A percentile compares a stretch with the other conserved stretches of the same genome.
Evolutionary conservation across 2,797 vertebrate genomes (phyloP).

Genomic region (Tangara arthus): DNA sequence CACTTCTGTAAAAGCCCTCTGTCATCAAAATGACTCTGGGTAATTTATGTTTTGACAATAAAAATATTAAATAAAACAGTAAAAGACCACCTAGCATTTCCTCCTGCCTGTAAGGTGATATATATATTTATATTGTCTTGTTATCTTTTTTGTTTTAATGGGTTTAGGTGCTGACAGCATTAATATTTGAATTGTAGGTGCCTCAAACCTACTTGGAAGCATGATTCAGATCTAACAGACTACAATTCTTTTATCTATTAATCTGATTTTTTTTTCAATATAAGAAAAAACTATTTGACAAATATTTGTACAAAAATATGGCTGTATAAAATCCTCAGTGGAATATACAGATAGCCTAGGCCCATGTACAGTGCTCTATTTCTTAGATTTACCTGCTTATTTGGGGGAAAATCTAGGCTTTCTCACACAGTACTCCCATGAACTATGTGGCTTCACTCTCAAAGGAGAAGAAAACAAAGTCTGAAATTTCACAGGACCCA

Average conservation of each 20-base stretch:
- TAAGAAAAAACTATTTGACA: neutral
- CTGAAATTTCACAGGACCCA: neutral
- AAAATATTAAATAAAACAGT: neutral
- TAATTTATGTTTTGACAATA: neutral
- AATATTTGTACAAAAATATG: neutral
- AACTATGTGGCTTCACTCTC: neutral
- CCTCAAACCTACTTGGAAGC: neutral
- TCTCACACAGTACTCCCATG: neutral
- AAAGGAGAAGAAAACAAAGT: neutral
- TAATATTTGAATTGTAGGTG: neutral
- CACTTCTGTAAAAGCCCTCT: neutral
- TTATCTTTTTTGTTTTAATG: neutral
- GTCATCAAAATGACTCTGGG: neutral
- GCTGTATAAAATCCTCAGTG: neutral
- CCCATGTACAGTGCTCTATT: neutral
- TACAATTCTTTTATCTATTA: neutral
- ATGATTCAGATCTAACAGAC: neutral
- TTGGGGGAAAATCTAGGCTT: neutral
- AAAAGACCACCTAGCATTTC: neutral
- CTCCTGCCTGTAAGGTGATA: neutral
- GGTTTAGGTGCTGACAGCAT: neutral
- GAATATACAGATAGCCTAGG: neutral
- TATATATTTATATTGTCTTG: neutral
- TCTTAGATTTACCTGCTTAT: neutral
- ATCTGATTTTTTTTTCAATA: neutral